Evolutionary conservation across 1,140 invertebrate species (phyloP), one percentile per base, ranked within the genome.

Genomic region (Pogonomyrmex californicus): DNA sequence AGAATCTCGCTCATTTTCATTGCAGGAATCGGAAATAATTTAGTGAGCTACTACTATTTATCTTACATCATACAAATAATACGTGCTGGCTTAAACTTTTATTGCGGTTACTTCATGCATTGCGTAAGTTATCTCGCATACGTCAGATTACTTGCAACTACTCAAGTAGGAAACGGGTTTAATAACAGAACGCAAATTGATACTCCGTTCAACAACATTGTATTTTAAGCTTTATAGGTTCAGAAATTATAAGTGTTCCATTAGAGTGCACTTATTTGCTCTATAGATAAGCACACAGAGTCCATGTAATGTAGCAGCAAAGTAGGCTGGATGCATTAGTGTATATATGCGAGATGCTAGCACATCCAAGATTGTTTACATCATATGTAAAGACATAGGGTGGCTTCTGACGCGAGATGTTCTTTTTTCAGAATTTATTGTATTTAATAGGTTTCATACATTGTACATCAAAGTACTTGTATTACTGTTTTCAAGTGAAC

Each of bases 201-300:
- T 86, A 54, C 82, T 91, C 70, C 76, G 85, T 89, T 90, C 88
- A 91, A 91, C 87, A 88, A 88, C 85, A 87, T 85, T 91, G 89
- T 91, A 91, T 91, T 91, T 91, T 79, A 86, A 90, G 85, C 62
- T 60, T 85, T 86, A 87, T 87, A 89, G 89, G 14, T 85, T 90
- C 63, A 87, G 66, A 91, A 91, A 90, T 87, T 81, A 91, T 86
- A 86, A 89, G 78, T 90, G 60, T 91, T 88, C 58, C n/a, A 71
- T 91, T 78, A 75, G 85, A 77, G 89, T 91, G 90, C 87, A 87
- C 70, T 91, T 91, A 90, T 82, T 90, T 91, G 88, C 56, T 30
- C 60, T 91, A 87, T 62, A 87, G 60, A 88, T 85, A 90, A 87
- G 89, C 90, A 91, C 86, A 91, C 85, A 87, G 68, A 87, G 85